Evolutionary conservation across 2,113 vertebrate genomes (phyloP).

Genomic region (Sialia sialis): DNA sequence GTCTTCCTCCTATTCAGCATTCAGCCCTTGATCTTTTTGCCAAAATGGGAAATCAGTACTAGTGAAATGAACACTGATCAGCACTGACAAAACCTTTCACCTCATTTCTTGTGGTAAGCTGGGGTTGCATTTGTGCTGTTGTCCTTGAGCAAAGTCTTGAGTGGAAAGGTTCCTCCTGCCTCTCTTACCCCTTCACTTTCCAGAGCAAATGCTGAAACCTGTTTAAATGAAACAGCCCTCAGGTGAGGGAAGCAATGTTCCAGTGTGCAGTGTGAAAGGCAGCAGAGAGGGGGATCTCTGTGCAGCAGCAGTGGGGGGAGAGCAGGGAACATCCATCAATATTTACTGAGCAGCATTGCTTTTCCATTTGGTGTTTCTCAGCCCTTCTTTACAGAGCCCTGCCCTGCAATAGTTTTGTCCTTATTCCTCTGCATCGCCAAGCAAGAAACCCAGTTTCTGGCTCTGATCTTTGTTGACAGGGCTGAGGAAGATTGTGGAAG

Average conservation of each 20-base stretch:
- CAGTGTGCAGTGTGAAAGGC: not conserved
- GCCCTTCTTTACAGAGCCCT: slow-evolving; percentile 1
- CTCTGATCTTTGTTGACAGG: slow-evolving; percentile 39
- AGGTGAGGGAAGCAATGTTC: not conserved
- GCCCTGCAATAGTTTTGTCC: slow-evolving; percentile 11
- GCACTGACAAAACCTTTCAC: slow-evolving; percentile 50
- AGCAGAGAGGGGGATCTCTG: not conserved
- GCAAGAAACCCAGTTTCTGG: not conserved
- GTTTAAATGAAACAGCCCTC: slow-evolving; percentile 6
- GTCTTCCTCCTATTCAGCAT: slow-evolving; percentile 30
- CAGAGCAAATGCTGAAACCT: slow-evolving; percentile 9
- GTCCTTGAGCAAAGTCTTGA: not conserved
- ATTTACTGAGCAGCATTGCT: slow-evolving; percentile 47
- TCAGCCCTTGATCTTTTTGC: slow-evolving; percentile 40
- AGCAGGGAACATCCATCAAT: slow-evolving; percentile 40
- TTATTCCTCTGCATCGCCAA: slow-evolving; percentile 1
- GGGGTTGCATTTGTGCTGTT: not conserved
- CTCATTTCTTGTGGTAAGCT: not conserved
- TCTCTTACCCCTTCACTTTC: not conserved
- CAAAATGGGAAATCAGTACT: slow-evolving; percentile 35
- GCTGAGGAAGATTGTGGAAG: slow-evolving; percentile 11
- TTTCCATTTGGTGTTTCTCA: slow-evolving; percentile 30
- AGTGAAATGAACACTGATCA: slow-evolving; percentile 49
- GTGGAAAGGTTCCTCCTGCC: slow-evolving; percentile 4
- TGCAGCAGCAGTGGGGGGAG: not conserved